Conservation (phyloP, 2,797 vertebrate genomes). For the Pelochelys cantorii region DNA sequence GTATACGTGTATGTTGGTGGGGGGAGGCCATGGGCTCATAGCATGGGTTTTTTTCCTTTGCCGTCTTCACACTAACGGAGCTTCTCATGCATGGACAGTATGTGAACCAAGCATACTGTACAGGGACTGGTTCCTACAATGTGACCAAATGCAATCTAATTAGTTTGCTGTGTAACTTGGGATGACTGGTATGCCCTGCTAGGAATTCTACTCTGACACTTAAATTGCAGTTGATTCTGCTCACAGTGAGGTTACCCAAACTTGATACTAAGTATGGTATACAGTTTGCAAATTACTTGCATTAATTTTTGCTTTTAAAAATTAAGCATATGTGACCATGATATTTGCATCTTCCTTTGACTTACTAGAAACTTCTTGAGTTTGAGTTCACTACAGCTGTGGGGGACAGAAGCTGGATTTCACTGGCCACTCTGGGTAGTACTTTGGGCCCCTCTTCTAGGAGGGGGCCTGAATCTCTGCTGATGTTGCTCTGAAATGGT, state of each 20-base stretch:
- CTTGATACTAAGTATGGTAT: neutral
- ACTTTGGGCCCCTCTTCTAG: neutral
- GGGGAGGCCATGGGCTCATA: conserved; percentile 16
- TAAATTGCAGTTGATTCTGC: neutral
- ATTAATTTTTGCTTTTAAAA: too few species aligned
- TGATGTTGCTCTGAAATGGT: neutral
- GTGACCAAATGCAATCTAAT: neutral
- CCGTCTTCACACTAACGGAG: neutral
- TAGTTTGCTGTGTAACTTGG: neutral
- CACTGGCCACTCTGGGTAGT: neutral
- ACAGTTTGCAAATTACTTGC: neutral
- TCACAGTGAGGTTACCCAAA: neutral
- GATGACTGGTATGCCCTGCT: neutral
- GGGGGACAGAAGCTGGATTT: neutral
- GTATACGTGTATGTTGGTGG: neutral
- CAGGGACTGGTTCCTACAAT: neutral
- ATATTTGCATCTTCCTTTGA: neutral
- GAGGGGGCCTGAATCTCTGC: neutral
- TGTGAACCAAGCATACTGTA: neutral
- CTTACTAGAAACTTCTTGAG: neutral
- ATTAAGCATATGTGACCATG: neutral
- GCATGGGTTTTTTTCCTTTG: neutral
- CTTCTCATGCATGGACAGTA: neutral
- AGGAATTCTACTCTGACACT: neutral
- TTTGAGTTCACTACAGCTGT: neutral